Percentiles rank a stretch among this genome's conserved stretches.
These are phyloP conservation scores for Carollia perspicillata DNA, from an alignment of 2,113 vertebrate species.

Conservation along the genomic window DNA sequence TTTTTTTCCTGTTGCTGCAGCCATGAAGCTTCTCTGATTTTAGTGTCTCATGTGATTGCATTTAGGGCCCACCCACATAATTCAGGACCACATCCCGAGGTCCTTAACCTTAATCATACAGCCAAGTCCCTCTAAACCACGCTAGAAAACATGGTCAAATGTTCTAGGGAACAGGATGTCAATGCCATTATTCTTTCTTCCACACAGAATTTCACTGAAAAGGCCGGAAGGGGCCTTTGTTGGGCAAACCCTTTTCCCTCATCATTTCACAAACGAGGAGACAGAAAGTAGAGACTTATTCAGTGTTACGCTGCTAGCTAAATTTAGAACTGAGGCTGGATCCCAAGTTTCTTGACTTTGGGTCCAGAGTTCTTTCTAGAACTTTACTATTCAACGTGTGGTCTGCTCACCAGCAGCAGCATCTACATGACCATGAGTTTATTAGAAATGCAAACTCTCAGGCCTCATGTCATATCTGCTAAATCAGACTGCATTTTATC, in stretches of 20 bases:
- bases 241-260: not conserved
- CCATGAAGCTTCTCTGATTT: not conserved
- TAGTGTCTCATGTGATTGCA: not conserved
- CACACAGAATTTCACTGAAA: not conserved
- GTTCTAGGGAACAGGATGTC: not conserved
- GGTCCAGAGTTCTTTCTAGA: not conserved
- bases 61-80: not conserved
- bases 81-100: not conserved
- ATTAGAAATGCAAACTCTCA: not conserved
- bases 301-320: not conserved
- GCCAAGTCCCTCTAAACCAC: not conserved
- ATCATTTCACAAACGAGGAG: not conserved
- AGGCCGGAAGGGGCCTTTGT: not conserved
- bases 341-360: not conserved
- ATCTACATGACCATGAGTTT: not conserved
- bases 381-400: not conserved
- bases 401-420: not conserved
- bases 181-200: not conserved
- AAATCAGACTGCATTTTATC: not conserved
- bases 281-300: not conserved
- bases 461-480: not conserved
- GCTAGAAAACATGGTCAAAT: not conserved
- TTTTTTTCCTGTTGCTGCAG: not conserved
- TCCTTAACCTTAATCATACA: not conserved
- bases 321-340: not conserved